Evolutionary conservation across 1,140 invertebrate species (phyloP).

Genomic region (Papilio helenus): DNA sequence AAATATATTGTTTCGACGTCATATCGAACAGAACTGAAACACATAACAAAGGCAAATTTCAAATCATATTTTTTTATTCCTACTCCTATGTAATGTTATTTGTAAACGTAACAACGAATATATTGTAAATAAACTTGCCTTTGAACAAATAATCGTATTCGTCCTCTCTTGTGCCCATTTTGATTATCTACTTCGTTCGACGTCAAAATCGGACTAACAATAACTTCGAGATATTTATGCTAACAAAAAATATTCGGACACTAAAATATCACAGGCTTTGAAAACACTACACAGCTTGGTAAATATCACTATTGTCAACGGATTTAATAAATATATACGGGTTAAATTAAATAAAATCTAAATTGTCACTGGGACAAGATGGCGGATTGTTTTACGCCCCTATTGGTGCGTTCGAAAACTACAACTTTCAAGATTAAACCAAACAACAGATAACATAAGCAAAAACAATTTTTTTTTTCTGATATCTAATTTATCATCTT

Average conservation of each 20-base stretch:
- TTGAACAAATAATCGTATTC: slow-evolving; percentile 99
- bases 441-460: slow-evolving; percentile 34
- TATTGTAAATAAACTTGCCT: slow-evolving; percentile 87
- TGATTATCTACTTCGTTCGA: slow-evolving; percentile 79
- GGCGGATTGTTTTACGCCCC: slow-evolving; percentile 81
- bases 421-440: slow-evolving; percentile 41
- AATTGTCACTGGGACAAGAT: slow-evolving; percentile 79
- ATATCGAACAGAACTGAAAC: slow-evolving; percentile 41
- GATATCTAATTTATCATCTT: neutral
- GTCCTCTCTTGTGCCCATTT: slow-evolving; percentile 98
- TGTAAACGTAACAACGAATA: neutral
- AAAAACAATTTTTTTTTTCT: neutral
- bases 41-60: slow-evolving; percentile 50
- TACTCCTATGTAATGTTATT: slow-evolving; percentile 34
- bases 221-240: slow-evolving; percentile 72
- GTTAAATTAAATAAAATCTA: slow-evolving; percentile 71
- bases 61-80: slow-evolving; percentile 55
- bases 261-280: slow-evolving; percentile 80
- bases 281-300: slow-evolving; percentile 74
- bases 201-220: slow-evolving; percentile 79
- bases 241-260: slow-evolving; percentile 79
- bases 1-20: slow-evolving; percentile 48
- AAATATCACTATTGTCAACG: slow-evolving; percentile 71
- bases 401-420: slow-evolving; percentile 67
- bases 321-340: slow-evolving; percentile 73